Evolutionary conservation across 2,797 vertebrate species (phyloP).

Genomic region (Triplophysa yarkandensis): DNA sequence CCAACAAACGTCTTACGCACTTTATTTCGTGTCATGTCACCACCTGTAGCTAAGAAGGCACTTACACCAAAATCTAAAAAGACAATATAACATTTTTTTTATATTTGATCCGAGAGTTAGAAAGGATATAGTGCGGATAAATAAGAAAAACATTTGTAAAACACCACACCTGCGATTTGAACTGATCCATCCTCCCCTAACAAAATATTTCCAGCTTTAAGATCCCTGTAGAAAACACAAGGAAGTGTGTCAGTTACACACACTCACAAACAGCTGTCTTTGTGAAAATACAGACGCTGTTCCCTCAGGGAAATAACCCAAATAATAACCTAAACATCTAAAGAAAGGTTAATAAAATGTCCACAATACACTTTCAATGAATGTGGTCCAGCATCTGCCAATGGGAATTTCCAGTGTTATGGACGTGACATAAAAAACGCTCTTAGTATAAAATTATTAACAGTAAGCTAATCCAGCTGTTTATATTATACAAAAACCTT

Average conservation of each 20-base stretch:
- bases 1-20: slow-evolving; percentile 97
- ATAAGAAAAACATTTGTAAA: not conserved
- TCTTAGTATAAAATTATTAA: no score
- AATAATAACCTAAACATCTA: not conserved
- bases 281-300: not conserved
- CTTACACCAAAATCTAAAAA: slow-evolving; percentile 91
- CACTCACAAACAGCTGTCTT: slow-evolving; percentile 16
- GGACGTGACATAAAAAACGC: no score
- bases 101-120: not conserved
- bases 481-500: no score
- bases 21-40: slow-evolving; percentile 97
- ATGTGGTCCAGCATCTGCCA: slow-evolving; percentile 9
- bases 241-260: slow-evolving; percentile 2
- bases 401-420: no score
- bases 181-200: slow-evolving; percentile 97
- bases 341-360: not conserved
- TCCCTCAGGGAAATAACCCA: not conserved
- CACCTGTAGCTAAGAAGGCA: slow-evolving; percentile 93
- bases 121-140: not conserved
- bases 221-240: slow-evolving; percentile 79
- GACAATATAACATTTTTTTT: not conserved
- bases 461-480: no score
- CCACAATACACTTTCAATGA: not conserved
- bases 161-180: slow-evolving; percentile 91
- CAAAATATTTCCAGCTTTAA: slow-evolving; percentile 98